These are phyloP conservation scores for Hipparchia semele DNA, from an alignment of 2,888 invertebrate species.

Conservation along the genomic window DNA sequence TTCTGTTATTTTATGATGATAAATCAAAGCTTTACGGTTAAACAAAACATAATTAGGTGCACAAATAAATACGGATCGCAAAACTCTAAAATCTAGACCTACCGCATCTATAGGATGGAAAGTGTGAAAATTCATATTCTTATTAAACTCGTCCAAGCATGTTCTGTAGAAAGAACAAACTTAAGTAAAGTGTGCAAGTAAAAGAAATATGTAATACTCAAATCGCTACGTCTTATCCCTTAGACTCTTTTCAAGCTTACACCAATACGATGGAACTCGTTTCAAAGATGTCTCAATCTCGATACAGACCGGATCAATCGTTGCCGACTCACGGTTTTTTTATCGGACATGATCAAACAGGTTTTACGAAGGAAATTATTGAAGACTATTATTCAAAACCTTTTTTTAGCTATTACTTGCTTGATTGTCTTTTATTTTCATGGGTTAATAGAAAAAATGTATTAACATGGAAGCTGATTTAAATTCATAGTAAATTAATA, in stretches of 20 bases:
- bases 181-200: neutral
- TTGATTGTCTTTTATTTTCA: conserved; percentile 32
- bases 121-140: neutral
- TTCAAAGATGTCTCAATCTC: conserved; percentile 80
- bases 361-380: conserved; percentile 66
- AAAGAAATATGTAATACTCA: conserved; percentile 1
- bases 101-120: too few species aligned
- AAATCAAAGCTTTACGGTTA: too few species aligned
- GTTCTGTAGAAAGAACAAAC: too few species aligned
- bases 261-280: conserved; percentile 69
- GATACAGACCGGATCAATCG: conserved; percentile 76
- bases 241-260: conserved; percentile 47
- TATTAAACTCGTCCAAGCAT: neutral
- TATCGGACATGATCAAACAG: conserved; percentile 73
- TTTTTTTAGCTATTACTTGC: conserved; percentile 42
- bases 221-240: conserved; percentile 47
- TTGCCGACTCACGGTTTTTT: conserved; percentile 71
- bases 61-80: too few species aligned
- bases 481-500: neutral
- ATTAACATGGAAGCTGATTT: neutral
- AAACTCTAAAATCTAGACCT: too few species aligned
- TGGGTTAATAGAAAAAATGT: conserved; percentile 9
- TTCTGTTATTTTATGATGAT: too few species aligned
- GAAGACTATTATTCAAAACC: conserved; percentile 45
- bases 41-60: too few species aligned